Evolutionary conservation across 1,140 invertebrate species (phyloP).

Genomic region (Aricia agestis): DNA sequence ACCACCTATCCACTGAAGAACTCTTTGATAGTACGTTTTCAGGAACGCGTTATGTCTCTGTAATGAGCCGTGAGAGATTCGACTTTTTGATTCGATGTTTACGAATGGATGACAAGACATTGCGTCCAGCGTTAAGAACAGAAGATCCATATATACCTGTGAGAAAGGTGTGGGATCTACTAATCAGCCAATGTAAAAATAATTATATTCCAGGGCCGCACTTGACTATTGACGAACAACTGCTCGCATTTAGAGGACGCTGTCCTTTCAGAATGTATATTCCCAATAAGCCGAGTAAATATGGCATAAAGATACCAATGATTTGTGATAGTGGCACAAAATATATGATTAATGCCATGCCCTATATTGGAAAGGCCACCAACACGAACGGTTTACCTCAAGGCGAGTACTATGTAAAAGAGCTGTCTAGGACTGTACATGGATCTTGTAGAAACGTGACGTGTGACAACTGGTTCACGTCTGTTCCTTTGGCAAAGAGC

Average conservation of each 20-base stretch:
- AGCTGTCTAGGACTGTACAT: not conserved
- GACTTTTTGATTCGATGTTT: constrained; percentile 35
- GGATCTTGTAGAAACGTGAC: not conserved
- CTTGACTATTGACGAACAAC: constrained; percentile 22
- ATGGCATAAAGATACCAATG: constrained; percentile 20
- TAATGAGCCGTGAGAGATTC: constrained; percentile 35
- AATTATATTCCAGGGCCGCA: constrained; percentile 30
- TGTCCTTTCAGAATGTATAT: constrained; percentile 28
- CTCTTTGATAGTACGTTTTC: not conserved
- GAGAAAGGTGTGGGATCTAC: constrained; percentile 31
- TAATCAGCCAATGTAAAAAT: constrained; percentile 30
- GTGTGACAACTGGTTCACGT: constrained; percentile 21
- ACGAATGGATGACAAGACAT: constrained; percentile 34
- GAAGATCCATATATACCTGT: constrained; percentile 26
- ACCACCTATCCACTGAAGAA: not conserved
- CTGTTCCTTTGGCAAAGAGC: not conserved
- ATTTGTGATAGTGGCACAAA: constrained; percentile 25
- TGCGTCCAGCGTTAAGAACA: constrained; percentile 20
- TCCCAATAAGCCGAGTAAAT: constrained; percentile 23
- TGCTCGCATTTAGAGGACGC: constrained; percentile 19
- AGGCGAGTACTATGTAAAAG: constrained; percentile 10
- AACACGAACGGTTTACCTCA: constrained; percentile 10
- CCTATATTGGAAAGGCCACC: constrained; percentile 29
- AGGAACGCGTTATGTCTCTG: constrained; percentile 21
- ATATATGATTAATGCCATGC: constrained; percentile 32